Evolutionary conservation across 2,797 vertebrate species (phyloP).

Genomic region (Dallia pectoralis): DNA sequence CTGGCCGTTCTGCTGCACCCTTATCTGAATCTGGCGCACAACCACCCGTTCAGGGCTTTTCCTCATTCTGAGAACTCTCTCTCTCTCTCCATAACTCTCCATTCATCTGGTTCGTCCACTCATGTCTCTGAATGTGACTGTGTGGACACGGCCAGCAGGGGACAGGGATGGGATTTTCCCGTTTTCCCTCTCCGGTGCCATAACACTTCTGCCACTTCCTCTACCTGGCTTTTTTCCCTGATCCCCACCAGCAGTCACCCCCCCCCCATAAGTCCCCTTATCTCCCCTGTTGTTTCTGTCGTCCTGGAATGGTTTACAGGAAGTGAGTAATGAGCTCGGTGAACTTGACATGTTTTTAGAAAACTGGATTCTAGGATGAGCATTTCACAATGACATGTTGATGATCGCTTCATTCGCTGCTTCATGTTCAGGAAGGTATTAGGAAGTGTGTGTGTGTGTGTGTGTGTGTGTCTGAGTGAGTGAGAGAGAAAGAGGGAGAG

Average conservation of each 20-base stretch:
- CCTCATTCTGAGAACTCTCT: slow-evolving; percentile 12
- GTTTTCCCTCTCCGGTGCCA: slow-evolving; percentile 39
- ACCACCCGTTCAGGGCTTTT: neutral
- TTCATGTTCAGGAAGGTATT: slow-evolving; percentile 1
- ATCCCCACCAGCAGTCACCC: neutral
- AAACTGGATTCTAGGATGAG: slow-evolving; percentile 26
- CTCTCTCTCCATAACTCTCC: neutral
- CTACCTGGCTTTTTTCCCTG: slow-evolving; percentile 19
- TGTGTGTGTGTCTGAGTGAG: slow-evolving; percentile 19
- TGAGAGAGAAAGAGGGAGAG: slow-evolving; percentile 13
- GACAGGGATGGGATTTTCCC: slow-evolving; percentile 77
- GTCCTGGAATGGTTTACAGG: slow-evolving; percentile 55
- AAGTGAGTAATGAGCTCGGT: slow-evolving; percentile 32
- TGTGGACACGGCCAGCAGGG: slow-evolving; percentile 56
- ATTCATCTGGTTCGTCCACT: slow-evolving; percentile 35
- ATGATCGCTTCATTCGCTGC: neutral
- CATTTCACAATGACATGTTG: slow-evolving; percentile 9
- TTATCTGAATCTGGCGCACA: slow-evolving; percentile 5
- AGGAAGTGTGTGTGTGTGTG: neutral
- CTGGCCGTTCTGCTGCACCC: slow-evolving; percentile 28
- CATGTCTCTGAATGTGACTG: slow-evolving; percentile 62
- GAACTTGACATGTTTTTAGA: slow-evolving; percentile 32
- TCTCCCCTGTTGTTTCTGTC: slow-evolving; percentile 52
- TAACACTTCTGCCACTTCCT: slow-evolving; percentile 46
- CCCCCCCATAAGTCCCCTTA: slow-evolving; percentile 47